These are phyloP conservation scores for Cotesia chilonis DNA, from an alignment of 1,140 invertebrate species.

Conservation along the genomic window DNA sequence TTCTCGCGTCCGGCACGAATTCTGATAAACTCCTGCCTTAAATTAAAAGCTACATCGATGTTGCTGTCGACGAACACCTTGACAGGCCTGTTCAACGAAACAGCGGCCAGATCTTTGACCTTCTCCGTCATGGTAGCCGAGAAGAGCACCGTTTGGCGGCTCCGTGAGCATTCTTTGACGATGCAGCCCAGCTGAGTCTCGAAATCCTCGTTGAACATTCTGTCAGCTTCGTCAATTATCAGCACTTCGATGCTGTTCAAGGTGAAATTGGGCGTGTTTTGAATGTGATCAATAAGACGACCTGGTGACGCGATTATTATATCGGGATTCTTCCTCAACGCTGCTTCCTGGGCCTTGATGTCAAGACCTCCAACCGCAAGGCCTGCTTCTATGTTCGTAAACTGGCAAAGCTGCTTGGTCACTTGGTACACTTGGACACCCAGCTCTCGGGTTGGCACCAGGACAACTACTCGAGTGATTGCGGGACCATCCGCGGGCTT, in stretches of 20 bases:
- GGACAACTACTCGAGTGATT: constrained; percentile 86
- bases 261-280: constrained; percentile 90
- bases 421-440: constrained; percentile 96
- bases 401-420: constrained; percentile 89
- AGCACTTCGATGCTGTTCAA: constrained; percentile 92
- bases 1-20: constrained; percentile 83
- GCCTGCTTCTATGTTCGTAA: constrained; percentile 82
- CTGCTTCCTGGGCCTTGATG: constrained; percentile 80
- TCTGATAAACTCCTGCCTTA: constrained; percentile 94
- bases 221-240: constrained; percentile 94
- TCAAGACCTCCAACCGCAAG: constrained; percentile 93
- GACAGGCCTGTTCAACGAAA: constrained; percentile 91
- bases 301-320: constrained; percentile 98
- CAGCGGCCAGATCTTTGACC: constrained; percentile 90
- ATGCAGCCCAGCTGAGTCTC: constrained; percentile 98
- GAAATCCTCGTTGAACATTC: constrained; percentile 98
- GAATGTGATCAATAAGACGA: constrained; percentile 83
- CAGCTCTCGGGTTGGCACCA: constrained; percentile 96
- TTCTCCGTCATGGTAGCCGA: constrained; percentile 99
- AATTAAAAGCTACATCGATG: constrained; percentile 92
- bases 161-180: constrained; percentile 86
- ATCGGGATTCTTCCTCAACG: constrained; percentile 83
- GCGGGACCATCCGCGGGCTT: constrained; percentile 71
- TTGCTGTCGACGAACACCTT: constrained; percentile 96
- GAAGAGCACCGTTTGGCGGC: constrained; percentile 97